These are phyloP conservation scores for Mimumesa dahlbomi DNA, from an alignment of 2,888 invertebrate species.

Conservation along the genomic window DNA sequence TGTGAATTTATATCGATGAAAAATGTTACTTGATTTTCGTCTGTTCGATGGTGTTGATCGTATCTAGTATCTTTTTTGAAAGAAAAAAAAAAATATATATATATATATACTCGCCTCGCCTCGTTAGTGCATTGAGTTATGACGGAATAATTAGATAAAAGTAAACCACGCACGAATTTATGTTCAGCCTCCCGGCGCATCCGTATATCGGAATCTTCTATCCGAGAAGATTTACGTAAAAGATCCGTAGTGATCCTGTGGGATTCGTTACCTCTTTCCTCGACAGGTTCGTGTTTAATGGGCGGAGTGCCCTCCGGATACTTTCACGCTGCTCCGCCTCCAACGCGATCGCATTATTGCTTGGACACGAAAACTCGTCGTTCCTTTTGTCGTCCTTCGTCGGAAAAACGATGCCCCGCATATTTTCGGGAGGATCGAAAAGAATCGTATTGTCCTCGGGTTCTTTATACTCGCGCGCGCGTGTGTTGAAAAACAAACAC, in stretches of 20 bases:
- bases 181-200: slow-evolving; percentile 7
- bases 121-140: slow-evolving; percentile 44
- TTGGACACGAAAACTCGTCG: slow-evolving; percentile 43
- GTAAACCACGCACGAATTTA: slow-evolving; percentile 49
- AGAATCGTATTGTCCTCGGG: slow-evolving; percentile 10
- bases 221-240: slow-evolving; percentile 45
- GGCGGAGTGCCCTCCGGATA: slow-evolving; percentile 67
- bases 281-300: slow-evolving; percentile 64
- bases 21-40: no score
- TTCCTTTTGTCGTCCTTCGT: slow-evolving; percentile 18
- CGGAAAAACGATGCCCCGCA: slow-evolving; percentile 35
- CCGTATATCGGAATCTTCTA: slow-evolving; percentile 29
- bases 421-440: slow-evolving; percentile 10
- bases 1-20: no score
- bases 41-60: no score
- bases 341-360: slow-evolving; percentile 57
- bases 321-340: slow-evolving; percentile 65
- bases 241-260: slow-evolving; percentile 33
- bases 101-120: slow-evolving; percentile 6
- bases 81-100: no score
- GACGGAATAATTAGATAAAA: slow-evolving; percentile 52
- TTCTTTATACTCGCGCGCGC: neutral
- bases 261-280: slow-evolving; percentile 56
- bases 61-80: no score
- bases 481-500: slow-evolving; percentile 6